phyloP scores from a whole-genome alignment of 1,140 invertebrate genomes.

The Tetramorium parvispinum region DNA sequence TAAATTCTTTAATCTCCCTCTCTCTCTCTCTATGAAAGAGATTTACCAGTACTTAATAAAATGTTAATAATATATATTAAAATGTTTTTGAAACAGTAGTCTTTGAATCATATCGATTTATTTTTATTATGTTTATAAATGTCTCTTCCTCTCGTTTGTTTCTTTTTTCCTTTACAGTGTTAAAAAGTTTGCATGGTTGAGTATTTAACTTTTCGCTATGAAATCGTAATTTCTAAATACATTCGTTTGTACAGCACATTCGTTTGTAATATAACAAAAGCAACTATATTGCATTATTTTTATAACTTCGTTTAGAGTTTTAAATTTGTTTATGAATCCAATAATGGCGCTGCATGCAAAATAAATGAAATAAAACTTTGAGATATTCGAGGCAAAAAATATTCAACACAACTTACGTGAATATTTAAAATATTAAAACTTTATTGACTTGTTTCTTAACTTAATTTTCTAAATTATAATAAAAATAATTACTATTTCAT shows the following conservation, averaged over 20 bases:
- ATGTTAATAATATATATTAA: slow-evolving; percentile 6
- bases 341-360: not conserved
- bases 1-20: not conserved
- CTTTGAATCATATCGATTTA: slow-evolving; percentile 7
- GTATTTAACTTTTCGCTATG: not conserved
- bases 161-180: not conserved
- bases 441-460: not conserved
- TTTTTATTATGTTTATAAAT: not conserved
- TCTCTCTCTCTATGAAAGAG: not conserved
- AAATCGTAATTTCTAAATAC: slow-evolving; percentile 2
- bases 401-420: slow-evolving; percentile 1
- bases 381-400: not conserved
- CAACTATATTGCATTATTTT: not conserved
- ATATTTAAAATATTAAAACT: slow-evolving; percentile 13
- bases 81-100: not conserved
- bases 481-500: not conserved
- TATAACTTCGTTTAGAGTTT: slow-evolving; percentile 24
- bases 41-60: not conserved
- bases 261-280: not conserved
- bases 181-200: not conserved
- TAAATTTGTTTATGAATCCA: slow-evolving; percentile 19
- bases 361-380: slow-evolving; percentile 8
- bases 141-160: not conserved
- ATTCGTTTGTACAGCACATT: not conserved
- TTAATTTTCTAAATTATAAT: not conserved